A percentile compares a stretch with the other conserved stretches of the same genome.
Conservation (phyloP, 2,113 vertebrate species). For the Blennius ocellaris region DNA sequence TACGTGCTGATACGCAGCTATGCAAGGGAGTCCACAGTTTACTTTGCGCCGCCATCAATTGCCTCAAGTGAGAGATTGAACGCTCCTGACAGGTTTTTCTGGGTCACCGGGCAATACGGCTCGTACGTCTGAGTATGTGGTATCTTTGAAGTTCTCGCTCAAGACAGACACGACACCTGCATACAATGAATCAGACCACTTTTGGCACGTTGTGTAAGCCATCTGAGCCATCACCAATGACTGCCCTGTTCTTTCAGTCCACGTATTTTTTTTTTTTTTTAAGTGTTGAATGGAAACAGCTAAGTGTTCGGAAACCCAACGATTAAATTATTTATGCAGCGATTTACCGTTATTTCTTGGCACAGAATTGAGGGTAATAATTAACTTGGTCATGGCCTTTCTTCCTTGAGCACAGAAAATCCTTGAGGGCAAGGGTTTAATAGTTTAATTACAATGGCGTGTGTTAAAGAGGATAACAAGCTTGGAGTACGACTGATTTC, state of each 20-base stretch:
- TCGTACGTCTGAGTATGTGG: constrained; percentile 45
- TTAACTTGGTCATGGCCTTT: constrained; percentile 62
- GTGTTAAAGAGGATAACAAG: constrained; percentile 51
- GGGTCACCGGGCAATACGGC: constrained; percentile 41
- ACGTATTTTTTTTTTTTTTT: too few species aligned
- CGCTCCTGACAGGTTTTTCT: constrained; percentile 46
- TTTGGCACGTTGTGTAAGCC: constrained; percentile 31
- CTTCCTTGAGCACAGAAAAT: constrained; percentile 67
- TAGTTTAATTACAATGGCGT: constrained; percentile 77
- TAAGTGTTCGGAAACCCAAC: constrained; percentile 31
- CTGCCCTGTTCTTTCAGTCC: not conserved
- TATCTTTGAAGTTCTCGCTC: constrained; percentile 58
- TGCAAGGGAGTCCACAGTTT: constrained; percentile 54
- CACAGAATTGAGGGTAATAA: constrained; percentile 67
- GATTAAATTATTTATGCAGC: constrained; percentile 64
- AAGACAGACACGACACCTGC: constrained; percentile 54
- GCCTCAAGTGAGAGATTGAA: constrained; percentile 53
- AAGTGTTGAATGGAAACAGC: constrained; percentile 32
- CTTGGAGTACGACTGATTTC: constrained; percentile 56
- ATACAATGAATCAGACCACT: constrained; percentile 55
- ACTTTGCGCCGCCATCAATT: constrained; percentile 46
- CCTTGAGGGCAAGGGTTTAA: constrained; percentile 71
- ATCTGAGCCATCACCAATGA: constrained; percentile 32
- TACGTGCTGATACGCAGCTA: constrained; percentile 52
- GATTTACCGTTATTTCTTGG: constrained; percentile 57